Evolutionary conservation across 2,113 vertebrate species (phyloP), one percentile per base, ranked within the genome.

Genomic region (Bos indicus): DNA sequence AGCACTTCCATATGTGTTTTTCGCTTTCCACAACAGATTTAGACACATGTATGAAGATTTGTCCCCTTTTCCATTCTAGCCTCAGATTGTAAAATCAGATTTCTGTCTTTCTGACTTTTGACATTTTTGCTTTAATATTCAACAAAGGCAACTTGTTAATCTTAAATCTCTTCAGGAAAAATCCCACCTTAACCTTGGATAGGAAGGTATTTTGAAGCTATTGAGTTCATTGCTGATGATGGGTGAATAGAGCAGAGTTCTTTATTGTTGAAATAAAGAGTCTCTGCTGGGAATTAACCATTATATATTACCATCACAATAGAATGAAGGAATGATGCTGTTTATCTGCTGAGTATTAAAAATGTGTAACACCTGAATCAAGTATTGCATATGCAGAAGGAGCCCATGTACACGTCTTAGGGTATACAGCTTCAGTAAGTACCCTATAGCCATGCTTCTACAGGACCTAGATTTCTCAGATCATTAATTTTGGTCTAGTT

Each of bases 181-280:
- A 40, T 12, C 12, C 7, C 54, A 2, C 0, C 0, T 28, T 97
- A 97, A 95, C 96, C 97, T 98, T 98, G 90, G 98, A 46, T 60
- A 96, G 48, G 84, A 97, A 98, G 71, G 78, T 98, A 98, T 97
- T 87, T 33, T 81, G 97, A 96, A 97, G 64, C 92, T 81, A 26
- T 54, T 57, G 64, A 92, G 10, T 97, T 98, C 90, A 92, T 98
- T 98, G 95, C 90, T 96, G 95, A 91, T 97, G 97, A 94, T 33
- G 54, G 57, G 23, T 36, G 89, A 97, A 60, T 92, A 93, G 80
- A 98, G 95, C 30, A 48, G 97, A 71, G n/a, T 84, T 90, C 78
- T 94, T 94, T 78, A 71, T 80, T 95, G n/a, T 88, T 90, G 54
- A 91, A n/a, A 92, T 36, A 52, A 56, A 89, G 40, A 23, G 6